Base-by-base conservation (phyloP, 1,140 invertebrate genomes). In the Zelostemma sp. region DNA sequence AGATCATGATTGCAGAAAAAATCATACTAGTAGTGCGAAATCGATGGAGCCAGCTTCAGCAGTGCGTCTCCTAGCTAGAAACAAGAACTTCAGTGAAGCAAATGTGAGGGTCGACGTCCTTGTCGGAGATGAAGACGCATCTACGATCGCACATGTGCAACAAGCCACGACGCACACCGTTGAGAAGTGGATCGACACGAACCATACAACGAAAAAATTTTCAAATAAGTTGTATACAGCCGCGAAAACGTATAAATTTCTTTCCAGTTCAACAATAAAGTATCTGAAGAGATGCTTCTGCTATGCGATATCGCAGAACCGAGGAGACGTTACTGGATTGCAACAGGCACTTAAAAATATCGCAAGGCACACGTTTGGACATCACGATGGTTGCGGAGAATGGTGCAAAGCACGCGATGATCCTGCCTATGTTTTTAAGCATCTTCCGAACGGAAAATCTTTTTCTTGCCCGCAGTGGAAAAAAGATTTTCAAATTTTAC, bases 121-220 rank as follows among this genome's bases (percentile, higher is more conserved):
- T 0, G 66, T 74, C 43, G 64, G 56, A 16, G 72, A 74, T 40
- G 68, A 72, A 49, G 68, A 74, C 45, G 57, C 59, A 11, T 14
- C 46, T 0, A 64, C 47, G 1, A 71, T 74, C 19, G 19, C 56
- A 8, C 58, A 66, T 18, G 53, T 68, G 0, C 45, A 57, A 58
- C 9, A 35, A 35, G 43, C 54, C 4, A 16, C 25, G 15, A 3
- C 33, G 0, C 53, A 71, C 28, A 35, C 18, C 16, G 33, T 65
- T 9, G 3, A 56, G 6, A 71, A 71, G 49, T 63, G 62, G 58
- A 48, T 46, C 48, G 57, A 71, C n/a, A 61, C n/a, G 4, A 71
- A 71, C 31, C 68, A 71, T 16, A 35, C 18, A n/a, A n/a, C n/a
- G n/a, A n/a, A n/a, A n/a, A 71, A 65, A 33, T 53, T 56, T n/a